Percentiles rank a stretch among this genome's conserved stretches.
Conservation (phyloP, 2,888 invertebrate species). For the Protonemura montana region DNA sequence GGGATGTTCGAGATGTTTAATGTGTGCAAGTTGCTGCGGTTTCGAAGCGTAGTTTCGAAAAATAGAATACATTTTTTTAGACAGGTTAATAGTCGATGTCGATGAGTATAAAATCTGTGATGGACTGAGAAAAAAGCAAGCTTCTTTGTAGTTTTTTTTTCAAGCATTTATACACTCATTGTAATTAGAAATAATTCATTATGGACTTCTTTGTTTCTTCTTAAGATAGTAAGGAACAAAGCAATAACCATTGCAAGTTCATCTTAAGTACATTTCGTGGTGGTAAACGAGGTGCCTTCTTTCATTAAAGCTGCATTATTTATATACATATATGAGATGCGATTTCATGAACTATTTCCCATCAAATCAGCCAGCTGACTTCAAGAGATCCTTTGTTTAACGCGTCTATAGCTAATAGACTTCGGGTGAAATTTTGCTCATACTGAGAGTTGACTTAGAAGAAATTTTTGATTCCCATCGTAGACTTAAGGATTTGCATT, state of each 20-base stretch:
- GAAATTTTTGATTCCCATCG: neutral
- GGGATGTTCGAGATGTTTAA: too few relatives aligned
- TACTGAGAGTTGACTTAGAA: neutral
- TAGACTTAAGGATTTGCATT: neutral
- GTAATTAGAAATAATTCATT: neutral
- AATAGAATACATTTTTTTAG: too few relatives aligned
- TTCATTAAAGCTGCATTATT: neutral
- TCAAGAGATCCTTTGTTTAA: neutral
- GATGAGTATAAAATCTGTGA: neutral
- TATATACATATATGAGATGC: neutral
- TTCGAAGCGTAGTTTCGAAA: too few relatives aligned
- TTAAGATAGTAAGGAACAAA: neutral
- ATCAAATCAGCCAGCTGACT: neutral
- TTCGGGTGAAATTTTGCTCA: neutral
- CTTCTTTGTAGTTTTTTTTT: neutral
- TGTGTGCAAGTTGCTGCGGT: too few relatives aligned
- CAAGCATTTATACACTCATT: neutral
- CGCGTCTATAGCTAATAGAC: neutral
- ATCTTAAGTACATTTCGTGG: neutral
- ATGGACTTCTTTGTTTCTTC: neutral
- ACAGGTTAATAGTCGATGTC: neutral
- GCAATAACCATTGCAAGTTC: neutral
- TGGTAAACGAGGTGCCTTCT: neutral
- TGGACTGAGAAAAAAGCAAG: neutral
- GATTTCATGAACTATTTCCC: conserved; percentile 19